Evolutionary conservation across 2,888 invertebrate genomes (phyloP), one percentile per base, ranked within the genome.

Genomic region (Spialia ferax): DNA sequence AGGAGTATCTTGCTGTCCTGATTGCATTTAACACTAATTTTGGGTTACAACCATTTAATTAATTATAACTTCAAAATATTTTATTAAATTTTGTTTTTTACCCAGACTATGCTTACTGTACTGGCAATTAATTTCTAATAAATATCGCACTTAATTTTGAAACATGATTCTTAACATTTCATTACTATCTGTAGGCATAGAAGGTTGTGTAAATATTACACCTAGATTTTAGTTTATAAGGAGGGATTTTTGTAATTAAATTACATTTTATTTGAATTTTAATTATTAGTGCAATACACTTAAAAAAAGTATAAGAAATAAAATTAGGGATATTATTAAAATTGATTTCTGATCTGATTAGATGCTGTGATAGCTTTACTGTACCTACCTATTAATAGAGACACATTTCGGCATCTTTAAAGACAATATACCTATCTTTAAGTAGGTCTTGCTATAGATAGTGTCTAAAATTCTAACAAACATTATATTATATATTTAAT

Each of bases 341-440:
- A n/a, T 64, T 63, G 55, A 48, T 42, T 13, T 32, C 63, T 56
- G 73, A 73, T 73, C 73, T 73, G 73, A 70, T 54, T 50, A 18
- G 56, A 66, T 22, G 22, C 29, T 61, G 62, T 23, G 26, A 52
- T 60, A 63, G 23, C 10, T 22, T 52, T 20, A 22, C 4, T 22
- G 4, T 23, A 11, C n/a, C n/a, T n/a, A n/a, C n/a, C n/a, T n/a
- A n/a, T n/a, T n/a, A n/a, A n/a, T 10, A 7, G 18, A 13, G 5
- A 52, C 2, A 23, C n/a, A 52, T 50, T 18, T 11, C 50, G 11
- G 35, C 13, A 13, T 35, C 13, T 13, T 11, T 2, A 35, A 0
- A 35, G 11, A 13, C 11, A 35, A 35, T 35, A 35, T 8, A 6
- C 8, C 8, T 29, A 0, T 29, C 4, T 0, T 0, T 4, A 1